Conservation (phyloP, 2,113 vertebrate species). For the Manacus vitellinus region DNA sequence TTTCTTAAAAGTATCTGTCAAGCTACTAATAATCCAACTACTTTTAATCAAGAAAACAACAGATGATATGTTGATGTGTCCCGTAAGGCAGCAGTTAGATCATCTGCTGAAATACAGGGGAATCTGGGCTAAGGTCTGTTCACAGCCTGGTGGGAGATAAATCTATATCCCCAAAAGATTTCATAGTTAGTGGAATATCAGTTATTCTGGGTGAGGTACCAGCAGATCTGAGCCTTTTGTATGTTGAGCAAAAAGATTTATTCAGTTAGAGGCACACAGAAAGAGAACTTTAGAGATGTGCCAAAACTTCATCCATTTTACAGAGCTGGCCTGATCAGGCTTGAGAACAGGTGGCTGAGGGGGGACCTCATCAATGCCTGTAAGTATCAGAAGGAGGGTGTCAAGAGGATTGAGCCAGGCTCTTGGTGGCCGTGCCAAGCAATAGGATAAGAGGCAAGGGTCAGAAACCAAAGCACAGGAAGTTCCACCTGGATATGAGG, state of each 20-base stretch:
- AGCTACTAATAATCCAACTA: background rate
- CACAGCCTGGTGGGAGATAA: background rate
- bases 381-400: background rate
- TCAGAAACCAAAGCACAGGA: background rate
- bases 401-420: fast-evolving
- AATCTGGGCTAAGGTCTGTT: background rate
- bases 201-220: background rate
- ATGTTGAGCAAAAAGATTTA: background rate
- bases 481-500: background rate
- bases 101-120: background rate
- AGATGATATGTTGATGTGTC: background rate
- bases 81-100: background rate
- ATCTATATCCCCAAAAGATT: background rate
- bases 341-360: background rate
- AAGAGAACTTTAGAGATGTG: background rate
- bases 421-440: background rate
- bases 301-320: background rate
- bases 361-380: background rate
- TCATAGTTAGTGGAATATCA: background rate
- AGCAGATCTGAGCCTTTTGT: background rate
- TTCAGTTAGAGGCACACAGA: background rate
- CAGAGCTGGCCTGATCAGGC: fast-evolving
- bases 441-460: background rate
- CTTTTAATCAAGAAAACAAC: background rate
- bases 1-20: background rate